A percentile compares a stretch with the other conserved stretches of the same genome.
Evolutionary conservation across 2,888 invertebrate genomes (phyloP).

Genomic region (Brachynemurus nebulosus): DNA sequence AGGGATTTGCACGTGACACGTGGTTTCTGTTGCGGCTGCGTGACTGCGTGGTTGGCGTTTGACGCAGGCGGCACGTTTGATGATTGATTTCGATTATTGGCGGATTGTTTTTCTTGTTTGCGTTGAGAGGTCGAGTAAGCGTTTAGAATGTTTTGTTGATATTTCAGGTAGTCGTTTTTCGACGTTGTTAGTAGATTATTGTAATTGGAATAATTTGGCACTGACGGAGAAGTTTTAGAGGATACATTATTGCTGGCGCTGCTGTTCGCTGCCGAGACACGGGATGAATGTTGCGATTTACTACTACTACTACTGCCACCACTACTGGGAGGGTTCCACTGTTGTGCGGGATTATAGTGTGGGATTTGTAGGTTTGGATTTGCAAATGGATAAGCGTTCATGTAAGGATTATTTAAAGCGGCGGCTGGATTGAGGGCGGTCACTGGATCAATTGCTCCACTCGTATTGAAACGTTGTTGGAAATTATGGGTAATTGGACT

Average conservation of each 20-base stretch:
- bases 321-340: conserved; percentile 2
- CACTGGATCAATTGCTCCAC: not conserved
- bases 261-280: conserved; percentile 1
- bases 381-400: conserved; percentile 10
- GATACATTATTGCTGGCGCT: conserved; percentile 10
- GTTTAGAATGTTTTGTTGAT: conserved; percentile 7
- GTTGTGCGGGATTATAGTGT: conserved; percentile 22
- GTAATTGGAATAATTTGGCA: conserved; percentile 7
- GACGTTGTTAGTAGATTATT: conserved; percentile 5
- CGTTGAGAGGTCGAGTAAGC: conserved; percentile 4
- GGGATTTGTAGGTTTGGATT: conserved; percentile 21
- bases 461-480: conserved; percentile 12
- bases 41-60: not conserved
- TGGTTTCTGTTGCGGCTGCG: conserved; percentile 18
- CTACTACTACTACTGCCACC: not conserved
- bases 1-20: conserved; percentile 34
- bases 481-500: conserved; percentile 36
- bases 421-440: conserved; percentile 3
- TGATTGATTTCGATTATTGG: conserved; percentile 13
- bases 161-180: conserved; percentile 9
- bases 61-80: conserved; percentile 13
- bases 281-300: not conserved
- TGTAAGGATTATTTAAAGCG: conserved; percentile 9
- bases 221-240: not conserved
- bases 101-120: conserved; percentile 6